Conservation (phyloP, 1,140 invertebrate genomes). For the Drosophila oshimai region DNA sequence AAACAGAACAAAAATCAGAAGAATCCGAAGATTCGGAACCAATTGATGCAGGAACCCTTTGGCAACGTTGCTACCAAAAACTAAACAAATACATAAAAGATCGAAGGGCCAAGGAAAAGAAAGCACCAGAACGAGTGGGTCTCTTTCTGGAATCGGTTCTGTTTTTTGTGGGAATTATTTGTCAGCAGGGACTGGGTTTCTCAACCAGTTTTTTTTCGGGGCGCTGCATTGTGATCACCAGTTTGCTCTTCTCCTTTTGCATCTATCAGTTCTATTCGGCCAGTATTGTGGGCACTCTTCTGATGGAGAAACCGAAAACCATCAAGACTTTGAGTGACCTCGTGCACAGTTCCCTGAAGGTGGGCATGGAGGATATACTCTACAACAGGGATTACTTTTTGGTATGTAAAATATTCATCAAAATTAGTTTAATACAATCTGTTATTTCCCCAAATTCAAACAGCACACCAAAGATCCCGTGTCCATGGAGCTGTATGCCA, state of each 20-base stretch:
- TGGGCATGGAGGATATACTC: conserved; percentile 85
- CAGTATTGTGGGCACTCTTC: conserved; percentile 88
- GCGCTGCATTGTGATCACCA: conserved; percentile 85
- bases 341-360: conserved; percentile 85
- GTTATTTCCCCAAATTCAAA: no score
- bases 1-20: not conserved
- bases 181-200: conserved; percentile 83
- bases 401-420: conserved; percentile 76
- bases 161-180: conserved; percentile 82
- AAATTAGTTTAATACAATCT: not conserved
- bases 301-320: conserved; percentile 86
- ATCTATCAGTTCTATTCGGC: conserved; percentile 90
- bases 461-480: conserved; percentile 85
- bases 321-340: conserved; percentile 86
- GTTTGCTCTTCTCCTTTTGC: conserved; percentile 86
- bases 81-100: conserved; percentile 37
- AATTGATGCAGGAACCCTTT: conserved; percentile 19
- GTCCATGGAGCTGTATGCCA: conserved; percentile 83
- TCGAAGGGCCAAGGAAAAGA: conserved; percentile 4
- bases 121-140: conserved; percentile 46
- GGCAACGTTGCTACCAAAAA: conserved; percentile 42
- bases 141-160: conserved; percentile 78
- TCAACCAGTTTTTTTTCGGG: conserved; percentile 84
- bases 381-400: conserved; percentile 86
- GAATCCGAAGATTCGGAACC: not conserved